Percentiles rank a stretch among this genome's conserved stretches.
phyloP scores from a whole-genome alignment of 2,113 vertebrate species.

The Heteronetta atricapilla region DNA sequence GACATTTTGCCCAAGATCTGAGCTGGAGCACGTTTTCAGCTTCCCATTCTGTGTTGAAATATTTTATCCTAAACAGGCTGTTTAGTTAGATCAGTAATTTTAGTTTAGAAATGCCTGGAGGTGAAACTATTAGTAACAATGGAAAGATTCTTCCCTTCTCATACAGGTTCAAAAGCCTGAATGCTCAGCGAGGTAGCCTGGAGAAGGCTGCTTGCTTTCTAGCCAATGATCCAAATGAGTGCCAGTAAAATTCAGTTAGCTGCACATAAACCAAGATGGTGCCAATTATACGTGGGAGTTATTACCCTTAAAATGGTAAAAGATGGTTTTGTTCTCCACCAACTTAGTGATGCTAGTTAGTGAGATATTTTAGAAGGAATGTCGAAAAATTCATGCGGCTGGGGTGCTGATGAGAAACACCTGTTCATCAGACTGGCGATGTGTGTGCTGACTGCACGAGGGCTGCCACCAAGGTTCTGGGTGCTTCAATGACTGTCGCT shows the following conservation, averaged over 20 bases:
- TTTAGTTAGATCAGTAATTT: not conserved
- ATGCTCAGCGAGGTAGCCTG: not conserved
- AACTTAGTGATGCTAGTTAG: rapidly evolving
- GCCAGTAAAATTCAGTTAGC: not conserved
- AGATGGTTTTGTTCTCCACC: not conserved
- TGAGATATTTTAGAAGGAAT: not conserved
- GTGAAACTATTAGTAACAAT: not conserved
- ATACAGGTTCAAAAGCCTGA: not conserved
- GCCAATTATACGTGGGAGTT: not conserved
- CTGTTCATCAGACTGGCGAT: not conserved
- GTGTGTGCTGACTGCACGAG: not conserved
- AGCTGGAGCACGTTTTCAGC: not conserved
- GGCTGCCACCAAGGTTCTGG: not conserved
- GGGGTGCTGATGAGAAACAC: not conserved
- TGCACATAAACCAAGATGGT: not conserved
- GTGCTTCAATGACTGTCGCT: not conserved
- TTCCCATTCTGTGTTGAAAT: not conserved
- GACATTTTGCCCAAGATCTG: rapidly evolving
- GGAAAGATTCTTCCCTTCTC: not conserved
- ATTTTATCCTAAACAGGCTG: not conserved
- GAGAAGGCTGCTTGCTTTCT: not conserved
- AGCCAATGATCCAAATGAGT: not conserved
- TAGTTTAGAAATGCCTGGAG: not conserved
- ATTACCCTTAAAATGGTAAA: not conserved
- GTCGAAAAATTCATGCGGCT: not conserved